phyloP scores from a whole-genome alignment of 1,140 invertebrate genomes.

The Dreissena rostriformis region DNA sequence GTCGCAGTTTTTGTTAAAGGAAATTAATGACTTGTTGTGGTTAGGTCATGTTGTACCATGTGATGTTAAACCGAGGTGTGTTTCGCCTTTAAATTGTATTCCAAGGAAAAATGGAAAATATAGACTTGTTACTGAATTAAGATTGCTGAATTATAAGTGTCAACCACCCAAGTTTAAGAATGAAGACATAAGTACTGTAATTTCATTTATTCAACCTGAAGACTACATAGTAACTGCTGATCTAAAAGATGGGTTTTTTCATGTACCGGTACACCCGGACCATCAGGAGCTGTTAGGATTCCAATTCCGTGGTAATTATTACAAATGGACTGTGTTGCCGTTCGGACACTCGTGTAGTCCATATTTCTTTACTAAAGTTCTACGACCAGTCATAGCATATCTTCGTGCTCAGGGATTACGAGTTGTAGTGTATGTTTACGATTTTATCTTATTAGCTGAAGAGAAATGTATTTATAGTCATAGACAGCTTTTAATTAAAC shows the following conservation, averaged over 20 bases:
- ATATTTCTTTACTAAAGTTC: background rate
- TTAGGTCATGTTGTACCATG: background rate
- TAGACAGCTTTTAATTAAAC: background rate
- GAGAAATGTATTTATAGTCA: background rate
- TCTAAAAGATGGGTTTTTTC: background rate
- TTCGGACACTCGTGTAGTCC: slow-evolving; percentile 1
- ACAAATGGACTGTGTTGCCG: background rate
- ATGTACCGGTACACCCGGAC: background rate
- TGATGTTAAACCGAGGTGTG: background rate
- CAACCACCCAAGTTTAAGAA: background rate
- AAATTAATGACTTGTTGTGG: slow-evolving; percentile 5
- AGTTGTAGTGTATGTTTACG: slow-evolving; percentile 14
- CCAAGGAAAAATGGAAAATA: background rate
- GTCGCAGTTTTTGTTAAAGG: background rate
- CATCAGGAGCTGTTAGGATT: background rate
- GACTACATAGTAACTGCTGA: background rate
- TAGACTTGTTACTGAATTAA: background rate
- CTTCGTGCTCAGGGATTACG: background rate
- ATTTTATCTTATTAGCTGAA: slow-evolving; percentile 1
- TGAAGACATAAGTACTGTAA: background rate
- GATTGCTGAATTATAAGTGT: background rate
- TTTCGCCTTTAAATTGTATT: slow-evolving; percentile 8
- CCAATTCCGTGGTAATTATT: background rate
- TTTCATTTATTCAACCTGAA: background rate
- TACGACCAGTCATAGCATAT: background rate